Evolutionary conservation across 2,888 invertebrate genomes (phyloP).

Genomic region (Parasteatoda lunata): DNA sequence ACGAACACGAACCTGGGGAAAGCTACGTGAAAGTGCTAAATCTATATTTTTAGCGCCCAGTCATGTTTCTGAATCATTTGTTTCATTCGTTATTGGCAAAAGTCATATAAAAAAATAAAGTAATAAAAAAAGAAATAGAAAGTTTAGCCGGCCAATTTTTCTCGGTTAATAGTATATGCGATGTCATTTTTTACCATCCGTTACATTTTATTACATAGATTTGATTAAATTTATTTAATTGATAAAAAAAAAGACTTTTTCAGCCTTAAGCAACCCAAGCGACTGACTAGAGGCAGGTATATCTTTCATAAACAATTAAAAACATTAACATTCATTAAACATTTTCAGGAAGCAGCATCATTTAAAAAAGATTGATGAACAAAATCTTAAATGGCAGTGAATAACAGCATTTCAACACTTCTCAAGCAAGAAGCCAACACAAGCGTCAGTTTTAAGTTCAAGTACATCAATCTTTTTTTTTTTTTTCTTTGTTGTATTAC

Average conservation of each 20-base stretch:
- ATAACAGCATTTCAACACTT: constrained; percentile 30
- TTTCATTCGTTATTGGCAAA: no score
- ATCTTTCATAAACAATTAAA: constrained; percentile 40
- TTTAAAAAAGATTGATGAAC: constrained; percentile 37
- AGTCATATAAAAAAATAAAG: no score
- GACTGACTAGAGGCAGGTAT: constrained; percentile 55
- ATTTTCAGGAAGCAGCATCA: constrained; percentile 41
- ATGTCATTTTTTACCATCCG: no score
- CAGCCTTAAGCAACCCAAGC: constrained; percentile 30
- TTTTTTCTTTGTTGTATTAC: not conserved
- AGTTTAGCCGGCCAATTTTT: no score
- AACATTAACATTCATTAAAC: constrained; percentile 54
- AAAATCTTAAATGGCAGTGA: constrained; percentile 64
- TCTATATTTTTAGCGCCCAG: no score
- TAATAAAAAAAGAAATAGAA: no score
- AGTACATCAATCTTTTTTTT: constrained; percentile 43
- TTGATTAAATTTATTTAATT: no score
- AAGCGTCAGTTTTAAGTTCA: constrained; percentile 40
- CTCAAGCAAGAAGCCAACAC: constrained; percentile 40
- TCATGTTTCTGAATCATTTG: no score
- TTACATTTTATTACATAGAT: no score
- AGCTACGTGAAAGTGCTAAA: no score
- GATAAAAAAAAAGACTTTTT: not conserved
- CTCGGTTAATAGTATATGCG: no score
- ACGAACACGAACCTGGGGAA: no score